A percentile compares a stretch with the other conserved stretches of the same genome.
These are phyloP conservation scores for Cephonodes hylas DNA, from an alignment of 2,888 invertebrate species.

Conservation along the genomic window DNA sequence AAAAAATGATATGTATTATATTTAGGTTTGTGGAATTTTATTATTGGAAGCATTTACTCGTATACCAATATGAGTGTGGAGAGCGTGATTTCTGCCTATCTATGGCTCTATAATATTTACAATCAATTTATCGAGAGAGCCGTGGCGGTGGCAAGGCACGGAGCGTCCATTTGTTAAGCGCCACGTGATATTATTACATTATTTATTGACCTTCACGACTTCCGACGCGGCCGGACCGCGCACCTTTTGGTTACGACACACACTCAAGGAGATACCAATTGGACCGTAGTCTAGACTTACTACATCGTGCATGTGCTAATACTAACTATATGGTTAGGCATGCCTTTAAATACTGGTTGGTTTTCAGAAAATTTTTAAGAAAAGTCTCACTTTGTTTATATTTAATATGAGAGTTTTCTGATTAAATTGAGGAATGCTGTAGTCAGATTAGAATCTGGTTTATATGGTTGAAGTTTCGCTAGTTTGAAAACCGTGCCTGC, in stretches of 20 bases:
- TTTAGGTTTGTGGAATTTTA: no score
- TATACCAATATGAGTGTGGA: not conserved
- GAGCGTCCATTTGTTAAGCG: slow-evolving; percentile 66
- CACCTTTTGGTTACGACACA: slow-evolving; percentile 27
- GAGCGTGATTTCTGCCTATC: slow-evolving; percentile 19
- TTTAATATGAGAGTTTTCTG: no score
- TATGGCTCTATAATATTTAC: slow-evolving; percentile 20
- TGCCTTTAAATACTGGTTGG: not conserved
- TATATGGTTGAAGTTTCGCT: not conserved
- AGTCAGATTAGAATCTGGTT: no score
- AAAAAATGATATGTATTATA: no score
- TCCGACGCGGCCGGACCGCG: slow-evolving; percentile 36
- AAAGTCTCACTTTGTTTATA: not conserved
- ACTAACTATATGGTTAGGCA: not conserved
- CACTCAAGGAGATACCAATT: slow-evolving; percentile 22
- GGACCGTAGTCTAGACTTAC: slow-evolving; percentile 14
- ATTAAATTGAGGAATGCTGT: no score
- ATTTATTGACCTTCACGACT: slow-evolving; percentile 59
- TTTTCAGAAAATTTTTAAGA: not conserved
- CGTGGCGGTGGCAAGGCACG: slow-evolving; percentile 66
- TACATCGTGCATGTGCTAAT: slow-evolving; percentile 6
- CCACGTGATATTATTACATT: slow-evolving; percentile 65
- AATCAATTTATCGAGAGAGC: slow-evolving; percentile 23
- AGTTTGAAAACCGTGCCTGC: no score
- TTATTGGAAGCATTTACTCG: no score